Evolutionary conservation across 2,888 invertebrate species (phyloP), one percentile per base, ranked within the genome.

Genomic region (Eupithecia vulgata): DNA sequence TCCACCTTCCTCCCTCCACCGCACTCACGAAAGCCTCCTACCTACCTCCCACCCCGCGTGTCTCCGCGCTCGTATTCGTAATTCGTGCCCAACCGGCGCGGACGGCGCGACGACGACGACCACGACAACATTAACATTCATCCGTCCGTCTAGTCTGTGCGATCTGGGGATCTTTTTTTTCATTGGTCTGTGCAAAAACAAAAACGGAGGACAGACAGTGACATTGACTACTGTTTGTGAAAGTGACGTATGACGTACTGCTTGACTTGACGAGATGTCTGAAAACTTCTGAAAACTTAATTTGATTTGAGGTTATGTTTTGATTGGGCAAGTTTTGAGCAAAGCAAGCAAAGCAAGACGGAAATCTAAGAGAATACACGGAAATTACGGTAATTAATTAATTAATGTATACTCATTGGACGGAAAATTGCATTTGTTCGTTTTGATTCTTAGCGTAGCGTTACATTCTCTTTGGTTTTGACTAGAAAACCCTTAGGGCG

Each of bases 1-100:
- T 83, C 84, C 84, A 83, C 85, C 82, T 84, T 83, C 85, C 82
- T 84, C 80, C 84, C 81, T 82, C 82, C 83, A 65, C 65, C 65
- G 65, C 65, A 40, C 40, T 37, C 37, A 37, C 37, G 40, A 65
- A 57, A 65, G 65, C 65, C 65, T 65, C 65, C 37, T 64, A 34
- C 34, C 62, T 64, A n/a, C 62, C 62, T n/a, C 34, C 62, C n/a
- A n/a, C n/a, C 34, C 62, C 62, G 35, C 62, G 6, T 64, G 35
- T n/a, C 62, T 64, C n/a, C 35, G n/a, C 48, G 48, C 8, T 48
- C 48, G 45, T n/a, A 8, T 45, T 45, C 45, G 17, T n/a, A n/a
- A n/a, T n/a, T n/a, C n/a, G n/a, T n/a, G n/a, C n/a, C n/a, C n/a
- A n/a, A n/a, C n/a, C n/a, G n/a, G n/a, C n/a, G n/a, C n/a, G n/a